Percentiles rank a stretch among this genome's conserved stretches.
phyloP scores from a whole-genome alignment of 2,888 invertebrate genomes.

The Platycnemis pennipes region DNA sequence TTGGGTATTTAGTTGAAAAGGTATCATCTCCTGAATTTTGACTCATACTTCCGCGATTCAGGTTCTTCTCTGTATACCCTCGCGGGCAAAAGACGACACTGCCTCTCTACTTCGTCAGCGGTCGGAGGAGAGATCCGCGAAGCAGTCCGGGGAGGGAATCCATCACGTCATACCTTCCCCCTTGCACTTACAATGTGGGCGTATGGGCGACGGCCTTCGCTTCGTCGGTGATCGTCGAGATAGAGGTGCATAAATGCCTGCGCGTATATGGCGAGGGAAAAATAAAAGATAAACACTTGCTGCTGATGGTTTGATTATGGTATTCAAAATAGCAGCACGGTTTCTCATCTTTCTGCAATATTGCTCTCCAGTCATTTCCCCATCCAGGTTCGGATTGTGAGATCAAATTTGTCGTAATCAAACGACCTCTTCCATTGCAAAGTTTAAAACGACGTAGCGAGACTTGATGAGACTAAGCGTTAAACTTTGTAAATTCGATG shows the following conservation, averaged over 20 bases:
- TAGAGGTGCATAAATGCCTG: slow-evolving; percentile 7
- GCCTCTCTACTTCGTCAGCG: background rate
- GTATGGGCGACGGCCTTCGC: background rate
- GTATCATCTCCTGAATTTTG: too few species aligned
- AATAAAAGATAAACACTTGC: background rate
- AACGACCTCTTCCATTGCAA: background rate
- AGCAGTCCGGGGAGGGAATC: slow-evolving; percentile 17
- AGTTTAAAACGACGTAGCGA: too few species aligned
- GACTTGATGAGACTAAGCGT: too few species aligned
- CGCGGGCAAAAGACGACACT: too few species aligned
- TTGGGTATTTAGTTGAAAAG: too few species aligned
- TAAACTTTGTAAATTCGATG: too few species aligned
- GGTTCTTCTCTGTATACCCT: too few species aligned
- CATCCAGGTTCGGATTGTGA: background rate
- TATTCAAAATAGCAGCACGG: slow-evolving; percentile 3
- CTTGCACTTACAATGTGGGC: background rate
- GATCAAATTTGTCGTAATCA: background rate
- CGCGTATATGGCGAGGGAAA: background rate
- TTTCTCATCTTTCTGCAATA: background rate
- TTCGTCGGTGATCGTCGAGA: background rate
- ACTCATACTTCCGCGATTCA: too few species aligned
- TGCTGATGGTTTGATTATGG: background rate
- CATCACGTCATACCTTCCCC: slow-evolving; percentile 6
- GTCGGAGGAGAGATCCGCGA: background rate
- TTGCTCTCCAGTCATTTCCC: background rate